These are phyloP conservation scores for Paedocypris micromegethes DNA, from an alignment of 2,797 vertebrate species.

Conservation along the genomic window DNA sequence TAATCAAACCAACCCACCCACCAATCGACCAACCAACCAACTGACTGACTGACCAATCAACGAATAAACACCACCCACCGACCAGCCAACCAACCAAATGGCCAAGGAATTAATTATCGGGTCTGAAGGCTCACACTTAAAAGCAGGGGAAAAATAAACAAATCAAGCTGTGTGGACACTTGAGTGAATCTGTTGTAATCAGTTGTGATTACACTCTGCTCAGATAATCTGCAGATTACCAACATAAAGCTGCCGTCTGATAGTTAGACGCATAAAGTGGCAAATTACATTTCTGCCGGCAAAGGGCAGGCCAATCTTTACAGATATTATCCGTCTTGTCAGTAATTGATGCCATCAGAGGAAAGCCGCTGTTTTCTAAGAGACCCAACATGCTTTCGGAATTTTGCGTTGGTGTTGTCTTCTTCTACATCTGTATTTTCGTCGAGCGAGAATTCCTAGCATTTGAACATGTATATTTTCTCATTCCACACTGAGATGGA, in stretches of 20 bases:
- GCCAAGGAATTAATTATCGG: too few relatives aligned
- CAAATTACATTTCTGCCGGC: constrained; percentile 5
- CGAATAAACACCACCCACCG: too few relatives aligned
- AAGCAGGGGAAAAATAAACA: not conserved
- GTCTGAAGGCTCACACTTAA: not conserved
- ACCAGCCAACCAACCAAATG: too few relatives aligned
- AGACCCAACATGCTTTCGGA: constrained; percentile 29
- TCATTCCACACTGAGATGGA: too few relatives aligned
- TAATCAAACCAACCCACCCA: too few relatives aligned
- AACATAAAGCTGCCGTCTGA: not conserved
- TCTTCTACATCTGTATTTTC: too few relatives aligned
- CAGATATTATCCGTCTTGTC: constrained; percentile 33
- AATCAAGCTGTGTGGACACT: not conserved
- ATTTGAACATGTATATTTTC: too few relatives aligned
- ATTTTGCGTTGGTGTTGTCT: not conserved
- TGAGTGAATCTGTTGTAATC: constrained; percentile 17
- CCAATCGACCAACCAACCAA: too few relatives aligned
- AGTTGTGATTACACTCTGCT: constrained; percentile 27
- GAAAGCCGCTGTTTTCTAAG: constrained; percentile 43
- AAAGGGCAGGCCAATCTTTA: constrained; percentile 33
- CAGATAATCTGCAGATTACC: constrained; percentile 17
- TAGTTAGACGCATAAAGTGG: constrained; percentile 20
- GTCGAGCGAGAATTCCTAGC: too few relatives aligned
- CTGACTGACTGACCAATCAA: too few relatives aligned
- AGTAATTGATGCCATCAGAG: constrained; percentile 44